Evolutionary conservation across 2,797 vertebrate genomes (phyloP), one percentile per base, ranked within the genome.

Genomic region (Brotogeris chrysoptera): DNA sequence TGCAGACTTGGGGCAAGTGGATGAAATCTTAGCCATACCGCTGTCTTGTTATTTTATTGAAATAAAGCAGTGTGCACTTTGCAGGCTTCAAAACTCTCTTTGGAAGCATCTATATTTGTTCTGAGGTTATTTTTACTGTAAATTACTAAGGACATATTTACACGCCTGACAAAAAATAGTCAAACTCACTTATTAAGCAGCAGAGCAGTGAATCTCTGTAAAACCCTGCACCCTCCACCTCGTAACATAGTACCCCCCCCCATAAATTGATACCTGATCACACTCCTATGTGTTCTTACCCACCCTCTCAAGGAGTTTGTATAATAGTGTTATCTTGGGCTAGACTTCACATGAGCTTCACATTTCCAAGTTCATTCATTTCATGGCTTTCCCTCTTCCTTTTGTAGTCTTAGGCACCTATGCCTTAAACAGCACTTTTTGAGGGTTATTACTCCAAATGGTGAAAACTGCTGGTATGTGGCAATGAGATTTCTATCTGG

Each of bases 231-330:
- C 7, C 9, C 41, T 63, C 28, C 11, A 43, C 8, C 6, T 10
- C 7, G 2, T 59, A 46, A 61, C 6, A 30, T 69, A 72, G 55
- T 57, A 23, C 9, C 10, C 34, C 25, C 25, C 23, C 4, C 18
- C 27, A 13, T 43, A 53, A 41, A 3, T 11, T 61, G 6, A 6
- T 79, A 65, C 3, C 10, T 60, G 36, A 60, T 76, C n/a, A 63
- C 24, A 46, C 4, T 60, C 12, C 2, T 69, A 4, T 1, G 0
- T 49, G 28, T 36, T 34, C 6, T 25, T 52, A 34, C 0, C 3
- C 73, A 6, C 9, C 17, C 9, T 74, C 7, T 8, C 10, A 25
- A 78, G 21, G 19, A 17, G 2, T 53, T 64, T 71, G 12, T 13
- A 11, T 43, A 81, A 25, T 7, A 52, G 16, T 15, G 9, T 8